A percentile compares a stretch with the other conserved stretches of the same genome.
These are phyloP conservation scores for Thalassaphorura encarpata DNA, from an alignment of 1,140 invertebrate species.

Conservation along the genomic window DNA sequence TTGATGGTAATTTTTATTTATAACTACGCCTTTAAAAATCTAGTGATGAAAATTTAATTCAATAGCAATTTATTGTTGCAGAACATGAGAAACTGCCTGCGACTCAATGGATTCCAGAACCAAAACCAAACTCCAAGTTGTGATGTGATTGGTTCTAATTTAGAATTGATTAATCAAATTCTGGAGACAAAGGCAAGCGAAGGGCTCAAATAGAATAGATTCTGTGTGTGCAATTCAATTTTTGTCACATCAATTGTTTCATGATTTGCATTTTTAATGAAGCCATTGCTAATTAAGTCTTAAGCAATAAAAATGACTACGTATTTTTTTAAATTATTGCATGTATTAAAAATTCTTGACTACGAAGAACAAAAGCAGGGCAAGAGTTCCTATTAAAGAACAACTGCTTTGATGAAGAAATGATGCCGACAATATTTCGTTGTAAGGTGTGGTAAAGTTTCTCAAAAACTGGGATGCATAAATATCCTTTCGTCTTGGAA, in stretches of 20 bases:
- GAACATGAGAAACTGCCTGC: constrained; percentile 29
- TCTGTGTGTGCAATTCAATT: no score
- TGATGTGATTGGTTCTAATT: background rate
- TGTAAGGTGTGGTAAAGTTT: constrained; percentile 22
- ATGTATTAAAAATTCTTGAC: no score
- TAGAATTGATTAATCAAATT: background rate
- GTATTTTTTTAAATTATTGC: no score
- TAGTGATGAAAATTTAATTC: background rate
- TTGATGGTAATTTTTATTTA: constrained; percentile 19
- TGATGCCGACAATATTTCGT: constrained; percentile 20
- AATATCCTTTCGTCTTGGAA: constrained; percentile 20
- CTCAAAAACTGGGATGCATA: constrained; percentile 19
- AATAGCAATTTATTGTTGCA: constrained; percentile 4
- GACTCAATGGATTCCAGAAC: constrained; percentile 28
- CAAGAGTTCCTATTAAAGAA: no score
- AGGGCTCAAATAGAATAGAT: no score
- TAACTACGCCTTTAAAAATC: background rate
- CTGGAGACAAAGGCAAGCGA: no score
- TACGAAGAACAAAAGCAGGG: no score
- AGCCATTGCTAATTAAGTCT: no score
- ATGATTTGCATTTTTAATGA: no score
- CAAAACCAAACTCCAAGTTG: background rate
- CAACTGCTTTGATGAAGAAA: no score
- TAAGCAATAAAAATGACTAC: no score
- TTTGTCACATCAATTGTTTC: no score